These are phyloP conservation scores for Nemotelus nigrinus DNA, from an alignment of 2,888 invertebrate genomes.

Conservation along the genomic window DNA sequence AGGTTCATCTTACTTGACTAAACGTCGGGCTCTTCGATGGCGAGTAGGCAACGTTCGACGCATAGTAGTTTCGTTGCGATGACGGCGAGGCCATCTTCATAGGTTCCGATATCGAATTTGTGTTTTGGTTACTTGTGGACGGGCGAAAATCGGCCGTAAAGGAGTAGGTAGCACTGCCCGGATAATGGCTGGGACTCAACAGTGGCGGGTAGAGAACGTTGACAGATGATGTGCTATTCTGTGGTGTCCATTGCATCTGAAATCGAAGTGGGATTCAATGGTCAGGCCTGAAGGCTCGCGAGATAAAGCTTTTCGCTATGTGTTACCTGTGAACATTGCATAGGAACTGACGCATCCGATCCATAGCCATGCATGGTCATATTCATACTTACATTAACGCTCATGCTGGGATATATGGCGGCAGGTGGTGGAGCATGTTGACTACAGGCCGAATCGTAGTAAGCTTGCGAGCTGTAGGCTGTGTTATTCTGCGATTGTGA, in stretches of 20 bases:
- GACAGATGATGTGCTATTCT: conserved; percentile 70
- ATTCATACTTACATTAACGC: conserved; percentile 94
- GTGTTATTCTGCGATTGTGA: conserved; percentile 51
- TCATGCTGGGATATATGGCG: conserved; percentile 87
- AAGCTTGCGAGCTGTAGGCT: conserved; percentile 52
- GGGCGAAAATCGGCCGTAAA: conserved; percentile 85
- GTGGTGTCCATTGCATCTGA: conserved; percentile 81
- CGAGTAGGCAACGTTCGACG: conserved; percentile 54
- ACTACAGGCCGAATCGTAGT: conserved; percentile 61
- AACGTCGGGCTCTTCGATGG: conserved; percentile 61
- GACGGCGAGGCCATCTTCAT: conserved; percentile 54
- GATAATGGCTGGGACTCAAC: conserved; percentile 74
- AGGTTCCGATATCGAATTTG: conserved; percentile 66
- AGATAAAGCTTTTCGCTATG: background rate
- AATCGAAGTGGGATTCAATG: conserved; percentile 33
- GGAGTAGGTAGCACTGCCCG: conserved; percentile 79
- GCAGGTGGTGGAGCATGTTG: conserved; percentile 57
- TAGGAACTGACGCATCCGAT: conserved; percentile 62
- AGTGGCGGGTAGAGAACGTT: conserved; percentile 75
- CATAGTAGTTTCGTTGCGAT: conserved; percentile 59
- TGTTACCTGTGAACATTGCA: conserved; percentile 74
- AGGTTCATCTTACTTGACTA: conserved; percentile 34
- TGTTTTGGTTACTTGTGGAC: conserved; percentile 65
- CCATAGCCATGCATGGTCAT: conserved; percentile 92
- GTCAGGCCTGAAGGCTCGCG: background rate